Evolutionary conservation across 2,888 invertebrate genomes (phyloP).

Genomic region (Pyrrhosoma nymphula): DNA sequence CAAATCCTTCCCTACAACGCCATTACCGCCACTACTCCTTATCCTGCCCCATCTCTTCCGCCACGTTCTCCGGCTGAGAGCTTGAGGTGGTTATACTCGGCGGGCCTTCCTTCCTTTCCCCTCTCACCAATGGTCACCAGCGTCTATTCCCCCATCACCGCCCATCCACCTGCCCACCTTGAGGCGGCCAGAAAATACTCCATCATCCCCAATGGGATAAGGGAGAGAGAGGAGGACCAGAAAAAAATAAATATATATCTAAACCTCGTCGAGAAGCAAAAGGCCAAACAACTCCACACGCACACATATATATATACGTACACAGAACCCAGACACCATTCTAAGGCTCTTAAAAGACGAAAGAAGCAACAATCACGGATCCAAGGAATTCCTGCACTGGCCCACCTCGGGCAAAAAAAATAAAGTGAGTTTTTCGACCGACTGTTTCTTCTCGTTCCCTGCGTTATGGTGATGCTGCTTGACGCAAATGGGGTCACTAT

Average conservation of each 20-base stretch:
- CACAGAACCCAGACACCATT: not conserved
- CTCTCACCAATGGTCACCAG: not conserved
- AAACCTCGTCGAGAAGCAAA: not conserved
- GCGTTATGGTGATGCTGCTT: not conserved
- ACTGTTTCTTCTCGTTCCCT: not conserved
- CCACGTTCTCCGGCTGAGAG: slow-evolving; percentile 3
- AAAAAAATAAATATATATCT: not conserved
- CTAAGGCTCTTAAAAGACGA: slow-evolving; percentile 4
- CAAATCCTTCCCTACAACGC: slow-evolving; percentile 30
- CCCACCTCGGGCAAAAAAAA: not conserved
- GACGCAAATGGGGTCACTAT: not conserved
- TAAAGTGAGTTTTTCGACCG: not conserved
- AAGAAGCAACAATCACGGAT: not conserved
- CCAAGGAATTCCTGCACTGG: not conserved
- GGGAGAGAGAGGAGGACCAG: not conserved
- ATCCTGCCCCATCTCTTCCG: slow-evolving; percentile 27
- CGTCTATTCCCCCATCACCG: not conserved
- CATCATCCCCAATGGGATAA: slow-evolving; percentile 53
- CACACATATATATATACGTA: not conserved
- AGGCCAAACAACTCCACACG: not conserved
- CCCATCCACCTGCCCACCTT: slow-evolving; percentile 57
- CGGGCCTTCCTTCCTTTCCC: not conserved
- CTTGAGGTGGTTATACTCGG: not conserved
- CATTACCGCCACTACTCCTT: slow-evolving; percentile 39
- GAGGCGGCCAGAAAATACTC: slow-evolving; percentile 60